Conservation (phyloP, 2,113 vertebrate species). For the Brachionichthys hirsutus region DNA sequence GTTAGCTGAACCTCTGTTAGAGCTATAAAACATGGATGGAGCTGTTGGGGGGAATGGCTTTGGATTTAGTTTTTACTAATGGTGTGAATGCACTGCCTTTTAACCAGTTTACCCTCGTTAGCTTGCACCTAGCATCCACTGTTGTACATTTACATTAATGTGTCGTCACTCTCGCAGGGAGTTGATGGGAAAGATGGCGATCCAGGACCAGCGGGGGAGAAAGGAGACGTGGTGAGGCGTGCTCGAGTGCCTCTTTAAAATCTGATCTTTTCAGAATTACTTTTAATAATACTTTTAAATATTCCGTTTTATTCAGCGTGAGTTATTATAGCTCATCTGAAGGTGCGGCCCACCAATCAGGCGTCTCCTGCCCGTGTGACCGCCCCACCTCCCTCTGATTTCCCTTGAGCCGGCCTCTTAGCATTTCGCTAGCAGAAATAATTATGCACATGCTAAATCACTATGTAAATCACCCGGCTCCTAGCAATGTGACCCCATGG, state of each 20-base stretch:
- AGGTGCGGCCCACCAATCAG: not conserved
- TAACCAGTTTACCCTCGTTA: not conserved
- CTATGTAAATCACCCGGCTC: constrained; percentile 5
- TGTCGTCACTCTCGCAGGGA: constrained; percentile 75
- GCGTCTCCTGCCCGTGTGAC: constrained; percentile 5
- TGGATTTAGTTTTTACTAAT: constrained; percentile 59
- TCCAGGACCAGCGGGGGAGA: constrained; percentile 76
- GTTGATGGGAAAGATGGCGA: constrained; percentile 80
- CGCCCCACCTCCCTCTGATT: constrained; percentile 25
- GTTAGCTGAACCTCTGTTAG: not conserved
- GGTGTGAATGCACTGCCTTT: constrained; percentile 33
- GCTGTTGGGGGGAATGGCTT: constrained; percentile 73
- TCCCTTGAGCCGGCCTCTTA: constrained; percentile 32
- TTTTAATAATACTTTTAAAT: no score
- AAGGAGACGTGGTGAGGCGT: constrained; percentile 83
- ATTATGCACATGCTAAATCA: constrained; percentile 32
- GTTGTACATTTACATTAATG: not conserved
- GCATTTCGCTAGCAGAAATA: constrained; percentile 40
- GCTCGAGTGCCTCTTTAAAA: not conserved
- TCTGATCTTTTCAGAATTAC: no score
- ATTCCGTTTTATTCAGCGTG: no score
- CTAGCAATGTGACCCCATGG: constrained; percentile 45
- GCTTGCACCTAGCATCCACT: not conserved
- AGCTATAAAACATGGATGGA: constrained; percentile 58
- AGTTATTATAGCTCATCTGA: not conserved